Evolutionary conservation across 2,888 invertebrate genomes (phyloP), one percentile per base, ranked within the genome.

Genomic region (Eupeodes luniger): DNA sequence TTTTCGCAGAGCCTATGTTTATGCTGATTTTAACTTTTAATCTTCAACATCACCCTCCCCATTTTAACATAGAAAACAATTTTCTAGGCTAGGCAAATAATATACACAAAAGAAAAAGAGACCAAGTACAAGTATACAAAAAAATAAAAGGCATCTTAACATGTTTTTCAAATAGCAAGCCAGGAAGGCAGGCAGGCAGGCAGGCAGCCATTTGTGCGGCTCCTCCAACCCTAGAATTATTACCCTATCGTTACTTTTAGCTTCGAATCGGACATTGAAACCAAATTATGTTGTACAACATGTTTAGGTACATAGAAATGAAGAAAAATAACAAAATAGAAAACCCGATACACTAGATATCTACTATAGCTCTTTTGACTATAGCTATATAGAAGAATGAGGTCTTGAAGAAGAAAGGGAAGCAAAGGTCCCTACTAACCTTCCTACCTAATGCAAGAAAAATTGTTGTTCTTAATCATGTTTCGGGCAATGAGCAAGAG

Each of bases 211-310:
- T 53, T 72, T 59, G 34, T 59, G 59, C 27, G 49, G 34, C 14
- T 67, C 67, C 67, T 27, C 49, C 19, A 66, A 66, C 47, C 47
- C 19, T 79, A 53, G 64, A 51, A 70, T 77, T 44, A 70, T 77
- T 44, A 70, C 55, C 61, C 78, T 47, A 62, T 51, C 53, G 64
- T 55, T 47, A 11, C 49, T 19, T 64, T 34, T 14, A 51, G n/a
- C 10, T 67, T 67, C n/a, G n/a, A 75, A 82, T 78, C 62, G 82
- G 51, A 69, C 78, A 64, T 76, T 64, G 61, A 34, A 66, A 79
- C 86, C 53, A 69, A 82, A 70, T 82, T 64, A 82, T 85, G 75
- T 59, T 75, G 64, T 70, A 69, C 82, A 83, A 57, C 57, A 51
- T 82, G 79, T 79, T 70, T 79, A n/a, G n/a, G n/a, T n/a, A 86